phyloP scores from a whole-genome alignment of 2,797 vertebrate genomes.

The Coranthus polyacanthus region DNA sequence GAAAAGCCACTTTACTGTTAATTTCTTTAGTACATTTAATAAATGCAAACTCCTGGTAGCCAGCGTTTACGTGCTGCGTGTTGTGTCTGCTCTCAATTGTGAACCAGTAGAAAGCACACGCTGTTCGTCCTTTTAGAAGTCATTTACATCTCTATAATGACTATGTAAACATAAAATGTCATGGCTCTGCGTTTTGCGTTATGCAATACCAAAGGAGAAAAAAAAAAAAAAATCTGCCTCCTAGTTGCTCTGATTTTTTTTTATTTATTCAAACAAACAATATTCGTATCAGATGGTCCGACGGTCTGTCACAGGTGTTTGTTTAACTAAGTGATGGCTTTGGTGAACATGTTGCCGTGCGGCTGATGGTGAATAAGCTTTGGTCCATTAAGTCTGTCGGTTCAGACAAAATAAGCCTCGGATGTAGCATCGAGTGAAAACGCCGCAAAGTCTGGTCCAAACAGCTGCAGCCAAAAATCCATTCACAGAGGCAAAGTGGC shows the following conservation, averaged over 20 bases:
- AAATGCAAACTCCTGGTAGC: constrained; percentile 38
- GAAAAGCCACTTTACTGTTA: not conserved
- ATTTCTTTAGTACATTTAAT: constrained; percentile 51
- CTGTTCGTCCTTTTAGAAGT: no score
- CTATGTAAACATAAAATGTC: no score
- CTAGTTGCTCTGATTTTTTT: not conserved
- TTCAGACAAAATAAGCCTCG: not conserved
- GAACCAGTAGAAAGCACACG: no score
- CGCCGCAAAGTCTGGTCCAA: no score
- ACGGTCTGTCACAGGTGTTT: constrained; percentile 23
- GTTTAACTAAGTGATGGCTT: constrained; percentile 8
- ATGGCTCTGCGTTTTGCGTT: no score
- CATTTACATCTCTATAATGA: no score
- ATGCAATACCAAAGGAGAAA: no score
- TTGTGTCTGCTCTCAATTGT: no score
- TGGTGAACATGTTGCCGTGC: not conserved
- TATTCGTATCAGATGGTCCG: not conserved
- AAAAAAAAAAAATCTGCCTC: no score
- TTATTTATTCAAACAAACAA: not conserved
- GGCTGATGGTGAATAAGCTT: constrained; percentile 9
- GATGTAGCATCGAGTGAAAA: not conserved
- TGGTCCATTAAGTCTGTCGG: constrained; percentile 22
- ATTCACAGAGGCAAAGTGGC: not conserved
- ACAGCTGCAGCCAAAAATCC: constrained; percentile 7
- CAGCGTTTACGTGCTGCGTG: not conserved